A percentile compares a stretch with the other conserved stretches of the same genome.
These are phyloP conservation scores for Eumeta japonica DNA, from an alignment of 1,140 invertebrate genomes.

Conservation along the genomic window DNA sequence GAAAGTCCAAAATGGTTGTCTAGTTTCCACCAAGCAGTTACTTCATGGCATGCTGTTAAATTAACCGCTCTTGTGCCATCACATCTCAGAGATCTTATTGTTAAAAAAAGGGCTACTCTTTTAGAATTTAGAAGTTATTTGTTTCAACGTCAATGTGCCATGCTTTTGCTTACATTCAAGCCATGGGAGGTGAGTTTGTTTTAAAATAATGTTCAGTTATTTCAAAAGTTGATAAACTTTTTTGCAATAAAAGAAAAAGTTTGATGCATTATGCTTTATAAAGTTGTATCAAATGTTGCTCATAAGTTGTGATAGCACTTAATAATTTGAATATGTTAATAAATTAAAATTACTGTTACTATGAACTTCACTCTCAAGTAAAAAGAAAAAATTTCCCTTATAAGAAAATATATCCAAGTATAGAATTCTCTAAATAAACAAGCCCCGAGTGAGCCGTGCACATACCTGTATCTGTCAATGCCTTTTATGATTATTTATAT, in stretches of 20 bases:
- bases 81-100: slow-evolving; percentile 68
- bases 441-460: no score
- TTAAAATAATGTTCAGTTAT: not conserved
- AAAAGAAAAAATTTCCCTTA: no score
- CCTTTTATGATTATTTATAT: no score
- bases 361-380: no score
- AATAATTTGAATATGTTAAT: no score
- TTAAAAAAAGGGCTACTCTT: slow-evolving; percentile 70
- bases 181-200: slow-evolving; percentile 71
- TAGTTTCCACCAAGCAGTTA: slow-evolving; percentile 73
- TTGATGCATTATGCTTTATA: not conserved
- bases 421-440: no score
- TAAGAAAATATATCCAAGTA: no score
- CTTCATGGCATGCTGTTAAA: slow-evolving; percentile 80
- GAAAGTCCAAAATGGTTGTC: slow-evolving; percentile 79
- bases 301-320: not conserved
- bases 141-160: slow-evolving; percentile 88
- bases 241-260: not conserved
- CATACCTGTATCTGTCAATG: no score
- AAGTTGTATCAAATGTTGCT: not conserved
- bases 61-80: slow-evolving; percentile 68
- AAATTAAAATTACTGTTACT: no score
- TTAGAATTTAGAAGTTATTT: slow-evolving; percentile 93
- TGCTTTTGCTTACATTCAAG: slow-evolving; percentile 76
- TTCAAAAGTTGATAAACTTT: not conserved